Percentiles rank a stretch among this genome's conserved stretches.
These are phyloP conservation scores for Heterochromis multidens DNA, from an alignment of 2,113 vertebrate genomes.

Conservation along the genomic window DNA sequence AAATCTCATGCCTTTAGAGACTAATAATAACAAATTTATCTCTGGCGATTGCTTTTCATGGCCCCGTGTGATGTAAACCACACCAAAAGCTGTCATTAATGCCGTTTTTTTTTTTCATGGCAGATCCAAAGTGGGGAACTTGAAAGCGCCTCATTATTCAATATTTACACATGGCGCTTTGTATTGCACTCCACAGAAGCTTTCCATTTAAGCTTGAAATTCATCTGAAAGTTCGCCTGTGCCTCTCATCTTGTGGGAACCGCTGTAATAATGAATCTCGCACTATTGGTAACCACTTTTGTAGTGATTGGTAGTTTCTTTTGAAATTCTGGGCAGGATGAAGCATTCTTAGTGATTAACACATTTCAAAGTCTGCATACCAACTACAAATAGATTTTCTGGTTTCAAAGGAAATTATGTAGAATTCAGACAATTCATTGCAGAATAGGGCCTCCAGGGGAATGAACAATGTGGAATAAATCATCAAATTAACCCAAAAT, in stretches of 20 bases:
- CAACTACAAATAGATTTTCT: conserved; percentile 22
- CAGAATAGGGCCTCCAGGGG: conserved; percentile 14
- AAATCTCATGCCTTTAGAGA: conserved; percentile 59
- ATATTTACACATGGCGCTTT: conserved; percentile 74
- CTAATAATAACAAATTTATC: conserved; percentile 74
- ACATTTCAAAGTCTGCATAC: conserved; percentile 15
- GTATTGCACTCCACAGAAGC: conserved; percentile 70
- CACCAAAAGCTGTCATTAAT: conserved; percentile 74
- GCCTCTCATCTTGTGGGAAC: conserved; percentile 68
- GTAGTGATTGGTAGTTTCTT: conserved; percentile 35
- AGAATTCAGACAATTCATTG: conserved; percentile 10
- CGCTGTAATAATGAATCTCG: conserved; percentile 42
- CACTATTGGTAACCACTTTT: conserved; percentile 15
- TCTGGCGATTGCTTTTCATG: conserved; percentile 57
- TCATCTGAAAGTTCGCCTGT: conserved; percentile 44
- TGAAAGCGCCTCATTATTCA: conserved; percentile 75
- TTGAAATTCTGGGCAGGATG: conserved; percentile 38
- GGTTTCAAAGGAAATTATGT: conserved; percentile 10
- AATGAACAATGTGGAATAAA: background rate
- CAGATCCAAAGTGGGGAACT: conserved; percentile 64
- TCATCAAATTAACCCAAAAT: background rate
- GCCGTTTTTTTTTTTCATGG: conserved; percentile 39
- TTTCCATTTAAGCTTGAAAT: conserved; percentile 73
- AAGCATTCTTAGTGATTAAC: conserved; percentile 33
- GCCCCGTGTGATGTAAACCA: conserved; percentile 68